Evolutionary conservation across 2,888 invertebrate genomes (phyloP), one percentile per base, ranked within the genome.

Genomic region (Steinernema carpocapsae): DNA sequence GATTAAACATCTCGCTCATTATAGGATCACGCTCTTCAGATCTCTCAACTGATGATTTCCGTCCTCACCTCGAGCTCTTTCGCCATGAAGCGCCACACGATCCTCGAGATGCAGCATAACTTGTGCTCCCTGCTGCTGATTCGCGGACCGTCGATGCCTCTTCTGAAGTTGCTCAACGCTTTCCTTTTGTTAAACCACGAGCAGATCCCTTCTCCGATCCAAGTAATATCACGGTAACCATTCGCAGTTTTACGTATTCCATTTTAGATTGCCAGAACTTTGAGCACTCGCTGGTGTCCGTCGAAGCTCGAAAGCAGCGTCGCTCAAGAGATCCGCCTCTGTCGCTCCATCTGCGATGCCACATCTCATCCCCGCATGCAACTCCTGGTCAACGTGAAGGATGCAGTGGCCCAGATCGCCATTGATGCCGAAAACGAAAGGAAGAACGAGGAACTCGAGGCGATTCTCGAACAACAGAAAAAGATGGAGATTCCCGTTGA

Each of bases 191-290:
- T 75, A 45, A 78, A 76, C 32, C 76, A 81, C 74, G 80, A 80
- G 72, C 56, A 72, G 46, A 78, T 82, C 1, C 79, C 82, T 14
- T 56, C 75, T 37, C 82, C 82, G 2, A 73, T 82, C 17, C 80
- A 82, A n/a, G 80, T 82, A 52, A n/a, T n/a, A n/a, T n/a, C n/a
- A n/a, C n/a, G n/a, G n/a, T n/a, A n/a, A n/a, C n/a, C n/a, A n/a
- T n/a, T n/a, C n/a, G n/a, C n/a, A n/a, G n/a, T n/a, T n/a, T n/a
- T n/a, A n/a, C n/a, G n/a, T n/a, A n/a, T n/a, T n/a, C n/a, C n/a
- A n/a, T 75, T 56, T 29, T n/a, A 78, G 77, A 51, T 78, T 14
- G 76, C 76, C 26, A 71, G 78, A 1, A 29, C 73, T n/a, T 71
- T 73, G 42, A 51, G 70, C 14, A 14, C 7, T 17, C 64, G 64